phyloP scores from a whole-genome alignment of 2,113 vertebrate species.

The Alethe diademata region DNA sequence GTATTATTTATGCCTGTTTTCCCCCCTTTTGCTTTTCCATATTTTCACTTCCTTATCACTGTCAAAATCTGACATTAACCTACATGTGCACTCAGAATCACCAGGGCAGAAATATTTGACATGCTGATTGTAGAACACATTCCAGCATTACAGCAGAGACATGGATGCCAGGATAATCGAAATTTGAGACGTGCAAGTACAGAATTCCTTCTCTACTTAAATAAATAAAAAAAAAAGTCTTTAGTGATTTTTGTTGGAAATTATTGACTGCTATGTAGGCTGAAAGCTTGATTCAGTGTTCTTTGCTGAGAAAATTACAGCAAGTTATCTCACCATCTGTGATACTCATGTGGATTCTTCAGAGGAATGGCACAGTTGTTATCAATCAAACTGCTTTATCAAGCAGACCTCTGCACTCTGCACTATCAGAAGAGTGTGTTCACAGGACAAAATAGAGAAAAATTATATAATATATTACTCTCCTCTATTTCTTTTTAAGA shows the following conservation, averaged over 20 bases:
- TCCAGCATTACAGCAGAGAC: neutral
- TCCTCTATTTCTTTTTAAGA: neutral
- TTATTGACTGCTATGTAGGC: constrained; percentile 39
- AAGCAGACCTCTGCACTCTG: neutral
- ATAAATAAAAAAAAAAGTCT: neutral
- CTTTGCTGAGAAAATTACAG: constrained; percentile 44
- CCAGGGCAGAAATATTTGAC: neutral
- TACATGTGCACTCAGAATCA: neutral
- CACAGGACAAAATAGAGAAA: neutral
- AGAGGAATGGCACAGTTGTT: constrained; percentile 28
- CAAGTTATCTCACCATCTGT: constrained; percentile 61
- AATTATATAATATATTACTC: neutral
- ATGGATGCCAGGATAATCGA: neutral
- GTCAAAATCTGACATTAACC: neutral
- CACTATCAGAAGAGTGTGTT: neutral
- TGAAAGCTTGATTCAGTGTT: constrained; percentile 27
- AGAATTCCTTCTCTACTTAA: neutral
- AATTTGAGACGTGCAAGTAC: neutral
- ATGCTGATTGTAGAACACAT: neutral
- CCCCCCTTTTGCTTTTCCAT: neutral
- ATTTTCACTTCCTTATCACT: neutral
- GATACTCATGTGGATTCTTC: constrained; percentile 44
- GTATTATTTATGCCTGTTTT: neutral
- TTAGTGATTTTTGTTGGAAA: constrained; percentile 30
- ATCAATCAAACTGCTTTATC: constrained; percentile 56